Evolutionary conservation across 2,888 invertebrate species (phyloP).

Genomic region (Phalangium opilio): DNA sequence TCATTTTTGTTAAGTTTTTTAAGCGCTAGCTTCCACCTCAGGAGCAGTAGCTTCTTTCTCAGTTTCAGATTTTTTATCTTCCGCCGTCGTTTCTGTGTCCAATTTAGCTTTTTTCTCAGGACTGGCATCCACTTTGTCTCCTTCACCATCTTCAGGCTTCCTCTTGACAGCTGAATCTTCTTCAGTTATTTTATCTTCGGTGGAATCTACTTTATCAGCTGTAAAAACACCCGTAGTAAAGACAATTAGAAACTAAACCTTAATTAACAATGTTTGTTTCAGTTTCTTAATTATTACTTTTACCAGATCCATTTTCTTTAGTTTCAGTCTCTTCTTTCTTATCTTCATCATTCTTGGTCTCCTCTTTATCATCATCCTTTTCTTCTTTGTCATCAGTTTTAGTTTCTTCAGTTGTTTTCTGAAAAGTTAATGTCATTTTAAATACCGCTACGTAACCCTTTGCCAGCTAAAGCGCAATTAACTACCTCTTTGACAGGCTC

Average conservation of each 20-base stretch:
- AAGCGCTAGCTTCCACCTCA: background rate
- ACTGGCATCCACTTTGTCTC: background rate
- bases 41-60: background rate
- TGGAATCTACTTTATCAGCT: background rate
- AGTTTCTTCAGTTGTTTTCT: background rate
- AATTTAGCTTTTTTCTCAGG: background rate
- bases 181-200: background rate
- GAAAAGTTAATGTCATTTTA: too few relatives aligned
- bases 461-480: too few relatives aligned
- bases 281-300: too few relatives aligned
- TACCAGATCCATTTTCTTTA: too few relatives aligned
- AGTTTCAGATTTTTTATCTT: background rate
- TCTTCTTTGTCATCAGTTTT: too few relatives aligned
- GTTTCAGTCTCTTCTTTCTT: background rate
- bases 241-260: too few relatives aligned
- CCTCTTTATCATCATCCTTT: slow-evolving; percentile 21
- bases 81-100: background rate
- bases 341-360: slow-evolving; percentile 5
- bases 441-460: too few relatives aligned
- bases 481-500: too few relatives aligned
- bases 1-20: background rate
- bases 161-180: background rate
- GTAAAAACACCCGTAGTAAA: too few relatives aligned
- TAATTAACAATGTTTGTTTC: too few relatives aligned
- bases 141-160: background rate